phyloP scores from a whole-genome alignment of 2,113 vertebrate genomes.

The Phycodurus eques region DNA sequence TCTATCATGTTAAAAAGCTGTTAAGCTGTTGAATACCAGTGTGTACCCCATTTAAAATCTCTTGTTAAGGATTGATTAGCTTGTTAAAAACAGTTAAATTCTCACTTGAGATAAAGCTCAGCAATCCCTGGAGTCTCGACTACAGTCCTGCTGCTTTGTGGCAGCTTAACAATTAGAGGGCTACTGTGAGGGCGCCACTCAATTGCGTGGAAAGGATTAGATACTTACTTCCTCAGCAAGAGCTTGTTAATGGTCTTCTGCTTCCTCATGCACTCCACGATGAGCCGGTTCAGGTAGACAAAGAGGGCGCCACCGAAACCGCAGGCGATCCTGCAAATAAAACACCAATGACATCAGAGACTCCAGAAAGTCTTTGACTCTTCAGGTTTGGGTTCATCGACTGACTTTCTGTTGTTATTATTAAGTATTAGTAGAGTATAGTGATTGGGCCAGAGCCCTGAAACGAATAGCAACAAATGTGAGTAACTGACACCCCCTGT shows the following conservation, averaged over 20 bases:
- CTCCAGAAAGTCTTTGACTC: neutral
- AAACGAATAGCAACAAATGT: no score
- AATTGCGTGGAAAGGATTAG: conserved; percentile 2
- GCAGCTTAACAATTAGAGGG: neutral
- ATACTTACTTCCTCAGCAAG: conserved; percentile 93
- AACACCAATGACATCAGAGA: conserved; percentile 8
- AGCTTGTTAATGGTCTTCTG: conserved; percentile 97
- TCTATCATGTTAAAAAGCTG: neutral
- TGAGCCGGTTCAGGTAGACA: conserved; percentile 95
- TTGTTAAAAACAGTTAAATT: neutral
- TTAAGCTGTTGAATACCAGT: neutral
- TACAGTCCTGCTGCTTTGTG: neutral
- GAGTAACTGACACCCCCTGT: no score
- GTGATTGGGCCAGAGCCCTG: no score
- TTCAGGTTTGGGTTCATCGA: neutral
- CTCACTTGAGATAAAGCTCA: neutral
- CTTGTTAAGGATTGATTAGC: neutral
- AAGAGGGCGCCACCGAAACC: conserved; percentile 94
- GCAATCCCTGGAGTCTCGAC: neutral
- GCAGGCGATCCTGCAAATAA: conserved; percentile 83
- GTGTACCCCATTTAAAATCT: neutral
- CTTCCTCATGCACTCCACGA: conserved; percentile 96
- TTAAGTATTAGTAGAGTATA: neutral
- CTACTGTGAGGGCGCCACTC: neutral
- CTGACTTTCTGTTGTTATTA: neutral